Base-by-base conservation (phyloP, 1,140 invertebrate genomes). In the Scaptomyza montana region DNA sequence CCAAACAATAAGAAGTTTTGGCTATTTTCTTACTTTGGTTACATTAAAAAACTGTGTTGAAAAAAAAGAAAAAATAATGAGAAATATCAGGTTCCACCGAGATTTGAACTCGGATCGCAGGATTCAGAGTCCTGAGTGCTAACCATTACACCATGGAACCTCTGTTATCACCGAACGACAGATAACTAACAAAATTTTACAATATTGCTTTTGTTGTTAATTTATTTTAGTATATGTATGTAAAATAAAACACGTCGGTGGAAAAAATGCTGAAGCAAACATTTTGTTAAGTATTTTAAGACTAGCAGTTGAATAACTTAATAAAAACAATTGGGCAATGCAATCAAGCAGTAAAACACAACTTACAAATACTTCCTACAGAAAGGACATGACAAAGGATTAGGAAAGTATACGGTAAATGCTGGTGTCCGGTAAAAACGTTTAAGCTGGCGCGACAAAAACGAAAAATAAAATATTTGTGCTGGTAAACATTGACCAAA, bases 81-180 rank as follows among this genome's bases (percentile, higher is more conserved):
- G 33, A 41, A 7, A 16, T 46, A 8, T 16, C 54, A 95, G 95
- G 95, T 95, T 94, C 95, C 94, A 95, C 95, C 95, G 95, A 95
- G 95, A 95, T 94, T 95, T 95, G 95, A 95, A 96, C 95, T 96
- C 95, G 95, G 95, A 96, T 96, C 95, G 95, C 95, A 96, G 95
- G 95, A 96, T 96, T 96, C 95, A 96, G 94, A 96, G 95, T 96
- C 95, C 96, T 96, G 95, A 96, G 95, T 96, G 95, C 96, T 96
- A 95, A 96, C 96, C 96, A 96, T 96, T 96, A 96, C 95, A 96
- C 95, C 95, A 96, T 95, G 94, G 95, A 94, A 96, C 90, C 90
- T n/a, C 36, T 12, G 1, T 70, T 65, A 62, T 60, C 33, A 0
- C 1, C 7, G 12, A 3, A 0, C 5, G 16, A n/a, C 33, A 12